Conservation (phyloP, 2,113 vertebrate genomes). For the Eidolon helvum region DNA sequence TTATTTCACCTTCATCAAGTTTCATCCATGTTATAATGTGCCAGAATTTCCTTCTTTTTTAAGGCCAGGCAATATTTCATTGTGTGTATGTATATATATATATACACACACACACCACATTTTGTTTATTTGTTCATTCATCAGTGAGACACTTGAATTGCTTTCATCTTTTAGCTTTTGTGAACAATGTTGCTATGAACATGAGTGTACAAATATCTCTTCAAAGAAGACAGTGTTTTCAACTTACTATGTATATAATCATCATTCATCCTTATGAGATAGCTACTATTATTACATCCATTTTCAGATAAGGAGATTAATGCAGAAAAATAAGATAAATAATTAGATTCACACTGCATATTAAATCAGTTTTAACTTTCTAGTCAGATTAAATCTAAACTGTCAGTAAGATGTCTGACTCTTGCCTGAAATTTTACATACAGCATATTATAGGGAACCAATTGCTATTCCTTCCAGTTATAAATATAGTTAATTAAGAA, state of each 20-base stretch:
- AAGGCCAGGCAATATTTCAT: not conserved
- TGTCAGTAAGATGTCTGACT: not conserved
- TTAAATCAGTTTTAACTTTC: not conserved
- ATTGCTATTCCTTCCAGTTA: slow-evolving; percentile 3
- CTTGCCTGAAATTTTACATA: not conserved
- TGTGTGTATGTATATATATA: not conserved
- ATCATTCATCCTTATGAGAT: not conserved
- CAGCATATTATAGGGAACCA: not conserved
- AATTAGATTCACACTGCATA: not conserved
- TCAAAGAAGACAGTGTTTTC: not conserved
- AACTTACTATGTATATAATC: not conserved
- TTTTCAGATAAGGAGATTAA: not conserved
- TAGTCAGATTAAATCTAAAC: slow-evolving; percentile 5
- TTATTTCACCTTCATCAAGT: not conserved
- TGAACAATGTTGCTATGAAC: not conserved
- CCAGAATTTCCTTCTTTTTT: not conserved
- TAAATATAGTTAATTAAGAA: not conserved
- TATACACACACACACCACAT: not conserved
- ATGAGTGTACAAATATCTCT: not conserved
- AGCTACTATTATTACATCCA: not conserved
- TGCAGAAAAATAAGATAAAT: not conserved
- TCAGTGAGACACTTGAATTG: not conserved
- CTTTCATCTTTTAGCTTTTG: not conserved
- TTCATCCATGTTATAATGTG: not conserved
- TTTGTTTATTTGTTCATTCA: not conserved